phyloP scores from a whole-genome alignment of 2,888 invertebrate genomes.

The Alsophila aescularia region DNA sequence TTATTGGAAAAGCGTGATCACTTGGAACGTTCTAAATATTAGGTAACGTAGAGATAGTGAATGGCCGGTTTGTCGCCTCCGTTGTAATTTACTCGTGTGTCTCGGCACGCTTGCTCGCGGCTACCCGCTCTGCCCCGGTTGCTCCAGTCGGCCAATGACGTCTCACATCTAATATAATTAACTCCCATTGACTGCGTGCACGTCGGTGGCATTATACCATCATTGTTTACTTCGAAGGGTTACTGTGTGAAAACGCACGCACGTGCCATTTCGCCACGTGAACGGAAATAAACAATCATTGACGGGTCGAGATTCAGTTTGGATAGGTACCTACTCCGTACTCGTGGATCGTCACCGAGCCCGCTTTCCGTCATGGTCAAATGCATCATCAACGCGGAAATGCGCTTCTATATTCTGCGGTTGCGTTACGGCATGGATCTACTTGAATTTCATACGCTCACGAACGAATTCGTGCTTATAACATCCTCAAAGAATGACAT shows the following conservation, averaged over 20 bases:
- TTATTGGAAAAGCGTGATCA: slow-evolving; percentile 63
- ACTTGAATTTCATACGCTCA: slow-evolving; percentile 43
- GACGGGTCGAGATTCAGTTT: slow-evolving; percentile 12
- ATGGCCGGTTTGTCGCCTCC: slow-evolving; percentile 60
- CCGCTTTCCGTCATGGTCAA: slow-evolving; percentile 49
- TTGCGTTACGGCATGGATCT: slow-evolving; percentile 41
- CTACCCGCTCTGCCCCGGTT: slow-evolving; percentile 42
- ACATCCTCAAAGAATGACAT: background rate
- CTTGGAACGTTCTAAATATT: slow-evolving; percentile 61
- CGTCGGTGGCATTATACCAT: slow-evolving; percentile 52
- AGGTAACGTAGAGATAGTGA: slow-evolving; percentile 66
- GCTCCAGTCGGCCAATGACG: slow-evolving; percentile 52
- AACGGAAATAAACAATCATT: slow-evolving; percentile 39
- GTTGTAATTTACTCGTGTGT: slow-evolving; percentile 62
- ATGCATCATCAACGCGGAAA: slow-evolving; percentile 59
- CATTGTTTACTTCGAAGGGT: slow-evolving; percentile 57
- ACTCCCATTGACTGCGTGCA: slow-evolving; percentile 65
- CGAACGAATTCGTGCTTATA: background rate
- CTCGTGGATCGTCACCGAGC: slow-evolving; percentile 11
- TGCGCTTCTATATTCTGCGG: slow-evolving; percentile 48
- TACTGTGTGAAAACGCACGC: slow-evolving; percentile 48
- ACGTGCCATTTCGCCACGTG: slow-evolving; percentile 48
- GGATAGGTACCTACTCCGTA: too few species aligned
- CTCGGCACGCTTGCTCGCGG: slow-evolving; percentile 51
- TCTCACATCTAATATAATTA: slow-evolving; percentile 67